Conservation (phyloP, 64 coral and sea anemone genomes). For the Montipora sp. region DNA sequence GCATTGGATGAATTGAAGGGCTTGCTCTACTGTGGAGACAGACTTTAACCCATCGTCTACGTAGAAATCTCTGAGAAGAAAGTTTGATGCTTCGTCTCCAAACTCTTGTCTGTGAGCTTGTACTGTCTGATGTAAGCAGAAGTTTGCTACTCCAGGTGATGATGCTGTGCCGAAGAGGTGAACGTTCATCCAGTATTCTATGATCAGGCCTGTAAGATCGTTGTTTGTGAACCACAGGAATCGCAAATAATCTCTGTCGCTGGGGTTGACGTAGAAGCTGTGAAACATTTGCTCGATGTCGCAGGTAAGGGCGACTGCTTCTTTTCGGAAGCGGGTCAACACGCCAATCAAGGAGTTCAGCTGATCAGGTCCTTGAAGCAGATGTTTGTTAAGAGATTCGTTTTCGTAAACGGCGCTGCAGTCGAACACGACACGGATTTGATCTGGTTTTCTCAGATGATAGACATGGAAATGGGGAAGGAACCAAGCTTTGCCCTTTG, state of each 20-base stretch:
- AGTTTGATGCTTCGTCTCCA: background rate
- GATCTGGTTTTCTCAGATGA: constrained; percentile 44
- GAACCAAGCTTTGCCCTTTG: constrained; percentile 44
- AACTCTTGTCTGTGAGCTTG: background rate
- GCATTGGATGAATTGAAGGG: background rate
- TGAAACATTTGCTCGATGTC: background rate
- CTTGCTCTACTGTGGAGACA: background rate
- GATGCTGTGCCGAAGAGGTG: too few species aligned
- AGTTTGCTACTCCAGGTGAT: too few species aligned
- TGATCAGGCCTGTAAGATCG: background rate
- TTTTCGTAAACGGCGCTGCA: constrained; percentile 49
- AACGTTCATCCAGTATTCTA: background rate
- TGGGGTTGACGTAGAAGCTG: too few species aligned
- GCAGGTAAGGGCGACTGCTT: constrained; percentile 11
- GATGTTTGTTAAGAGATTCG: constrained; percentile 42
- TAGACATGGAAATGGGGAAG: constrained; percentile 56
- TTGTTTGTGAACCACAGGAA: background rate
- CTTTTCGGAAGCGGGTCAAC: constrained; percentile 27
- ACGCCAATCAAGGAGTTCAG: constrained; percentile 24
- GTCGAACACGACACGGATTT: constrained; percentile 53
- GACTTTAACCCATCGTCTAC: background rate
- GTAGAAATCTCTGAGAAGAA: background rate
- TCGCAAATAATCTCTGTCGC: background rate
- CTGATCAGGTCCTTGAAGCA: constrained; percentile 3
- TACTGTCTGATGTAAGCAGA: background rate